These are phyloP conservation scores for Drosophila austrosaltans DNA, from an alignment of 2,888 invertebrate species.

Conservation along the genomic window DNA sequence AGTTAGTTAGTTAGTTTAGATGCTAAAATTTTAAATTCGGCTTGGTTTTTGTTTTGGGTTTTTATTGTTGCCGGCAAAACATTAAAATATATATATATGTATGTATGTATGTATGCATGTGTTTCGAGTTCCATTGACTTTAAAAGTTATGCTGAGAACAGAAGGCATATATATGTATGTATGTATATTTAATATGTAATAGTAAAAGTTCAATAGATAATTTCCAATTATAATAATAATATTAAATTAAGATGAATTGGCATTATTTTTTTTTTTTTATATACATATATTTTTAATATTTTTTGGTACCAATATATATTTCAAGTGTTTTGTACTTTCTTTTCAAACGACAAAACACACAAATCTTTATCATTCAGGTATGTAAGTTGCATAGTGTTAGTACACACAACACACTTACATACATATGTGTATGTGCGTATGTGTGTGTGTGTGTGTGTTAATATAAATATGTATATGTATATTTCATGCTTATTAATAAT, in stretches of 20 bases:
- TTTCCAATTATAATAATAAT: background rate
- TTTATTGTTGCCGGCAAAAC: constrained; percentile 15
- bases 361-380: constrained; percentile 6
- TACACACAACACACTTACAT: background rate
- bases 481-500: constrained; percentile 11
- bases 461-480: background rate
- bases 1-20: constrained; percentile 28
- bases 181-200: background rate
- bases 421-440: constrained; percentile 5
- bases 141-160: constrained; percentile 8
- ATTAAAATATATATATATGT: background rate
- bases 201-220: constrained; percentile 1
- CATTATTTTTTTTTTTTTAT: background rate
- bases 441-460: background rate
- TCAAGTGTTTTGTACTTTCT: constrained; percentile 43
- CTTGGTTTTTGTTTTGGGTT: constrained; percentile 42
- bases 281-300: background rate
- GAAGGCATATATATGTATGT: background rate
- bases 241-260: background rate
- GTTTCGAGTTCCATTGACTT: constrained; percentile 1
- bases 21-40: constrained; percentile 61
- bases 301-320: constrained; percentile 9
- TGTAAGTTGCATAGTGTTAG: constrained; percentile 3
- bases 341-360: constrained; percentile 9
- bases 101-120: too few relatives aligned